phyloP scores from a whole-genome alignment of 2,888 invertebrate genomes.

The Muscina levida region DNA sequence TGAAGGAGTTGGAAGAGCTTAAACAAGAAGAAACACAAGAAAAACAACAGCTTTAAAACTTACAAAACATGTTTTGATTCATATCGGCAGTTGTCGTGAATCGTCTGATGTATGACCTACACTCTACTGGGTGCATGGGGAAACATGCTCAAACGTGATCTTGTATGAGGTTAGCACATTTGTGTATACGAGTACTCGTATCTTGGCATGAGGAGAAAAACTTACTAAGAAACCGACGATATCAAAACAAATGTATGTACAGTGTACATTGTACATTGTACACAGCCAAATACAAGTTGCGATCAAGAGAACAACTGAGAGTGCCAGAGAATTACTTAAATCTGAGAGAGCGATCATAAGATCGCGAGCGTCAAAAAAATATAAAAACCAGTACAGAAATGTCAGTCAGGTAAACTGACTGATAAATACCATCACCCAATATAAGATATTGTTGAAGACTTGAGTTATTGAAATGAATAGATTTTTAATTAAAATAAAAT shows the following conservation, averaged over 20 bases:
- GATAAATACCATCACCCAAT: no score
- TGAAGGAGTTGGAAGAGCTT: slow-evolving; percentile 25
- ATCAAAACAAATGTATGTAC: background rate
- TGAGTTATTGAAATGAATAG: no score
- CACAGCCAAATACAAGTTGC: no score
- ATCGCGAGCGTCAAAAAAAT: background rate
- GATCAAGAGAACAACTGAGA: slow-evolving; percentile 4
- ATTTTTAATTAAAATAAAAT: no score
- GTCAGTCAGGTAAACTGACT: no score
- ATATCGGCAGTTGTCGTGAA: slow-evolving; percentile 19
- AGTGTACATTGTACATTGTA: no score
- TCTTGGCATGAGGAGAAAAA: no score
- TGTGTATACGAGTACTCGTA: background rate
- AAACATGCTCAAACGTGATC: slow-evolving; percentile 48
- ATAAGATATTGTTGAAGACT: no score
- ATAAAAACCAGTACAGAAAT: no score
- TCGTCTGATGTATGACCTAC: slow-evolving; percentile 40
- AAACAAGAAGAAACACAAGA: slow-evolving; percentile 9
- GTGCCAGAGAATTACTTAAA: background rate
- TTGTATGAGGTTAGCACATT: slow-evolving; percentile 19
- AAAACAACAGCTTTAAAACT: slow-evolving; percentile 14
- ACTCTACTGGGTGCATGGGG: slow-evolving; percentile 38
- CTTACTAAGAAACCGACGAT: background rate
- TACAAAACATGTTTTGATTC: slow-evolving; percentile 40
- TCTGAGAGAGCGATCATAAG: background rate